These are phyloP conservation scores for Tuta absoluta DNA, from an alignment of 2,888 invertebrate species.

Conservation along the genomic window DNA sequence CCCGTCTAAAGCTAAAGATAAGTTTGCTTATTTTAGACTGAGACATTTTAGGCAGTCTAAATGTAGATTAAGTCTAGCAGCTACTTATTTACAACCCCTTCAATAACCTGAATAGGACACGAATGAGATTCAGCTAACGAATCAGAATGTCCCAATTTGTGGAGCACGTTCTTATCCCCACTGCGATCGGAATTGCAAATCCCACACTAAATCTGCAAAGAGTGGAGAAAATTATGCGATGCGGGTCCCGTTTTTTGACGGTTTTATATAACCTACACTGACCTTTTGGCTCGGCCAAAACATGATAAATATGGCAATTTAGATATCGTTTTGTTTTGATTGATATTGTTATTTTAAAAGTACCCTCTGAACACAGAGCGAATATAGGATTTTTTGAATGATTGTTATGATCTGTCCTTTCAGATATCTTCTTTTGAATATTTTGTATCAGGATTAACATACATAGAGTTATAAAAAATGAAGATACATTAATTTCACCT, in stretches of 20 bases:
- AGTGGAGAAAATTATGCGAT: constrained; percentile 70
- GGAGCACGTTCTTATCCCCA: constrained; percentile 29
- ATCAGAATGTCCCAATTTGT: constrained; percentile 40
- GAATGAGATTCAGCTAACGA: constrained; percentile 32
- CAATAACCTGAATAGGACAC: constrained; percentile 11
- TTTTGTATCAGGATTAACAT: too few species aligned
- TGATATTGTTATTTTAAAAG: too few species aligned
- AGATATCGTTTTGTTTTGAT: background rate
- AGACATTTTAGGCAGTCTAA: too few species aligned
- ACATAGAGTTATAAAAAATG: too few species aligned
- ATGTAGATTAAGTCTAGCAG: background rate
- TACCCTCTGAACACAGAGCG: too few species aligned
- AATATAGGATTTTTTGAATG: too few species aligned
- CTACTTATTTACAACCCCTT: background rate
- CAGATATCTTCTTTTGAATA: too few species aligned
- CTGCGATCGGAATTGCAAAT: constrained; percentile 58
- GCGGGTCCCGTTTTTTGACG: constrained; percentile 44
- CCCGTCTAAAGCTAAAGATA: too few species aligned
- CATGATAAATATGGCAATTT: constrained; percentile 2
- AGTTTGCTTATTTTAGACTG: too few species aligned
- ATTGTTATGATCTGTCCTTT: too few species aligned
- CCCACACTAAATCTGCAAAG: constrained; percentile 64
- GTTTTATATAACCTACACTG: constrained; percentile 27
- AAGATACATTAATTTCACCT: too few species aligned
- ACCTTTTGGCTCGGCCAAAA: background rate